These are phyloP conservation scores for Conomelus anceps DNA, from an alignment of 2,888 invertebrate genomes.

Conservation along the genomic window DNA sequence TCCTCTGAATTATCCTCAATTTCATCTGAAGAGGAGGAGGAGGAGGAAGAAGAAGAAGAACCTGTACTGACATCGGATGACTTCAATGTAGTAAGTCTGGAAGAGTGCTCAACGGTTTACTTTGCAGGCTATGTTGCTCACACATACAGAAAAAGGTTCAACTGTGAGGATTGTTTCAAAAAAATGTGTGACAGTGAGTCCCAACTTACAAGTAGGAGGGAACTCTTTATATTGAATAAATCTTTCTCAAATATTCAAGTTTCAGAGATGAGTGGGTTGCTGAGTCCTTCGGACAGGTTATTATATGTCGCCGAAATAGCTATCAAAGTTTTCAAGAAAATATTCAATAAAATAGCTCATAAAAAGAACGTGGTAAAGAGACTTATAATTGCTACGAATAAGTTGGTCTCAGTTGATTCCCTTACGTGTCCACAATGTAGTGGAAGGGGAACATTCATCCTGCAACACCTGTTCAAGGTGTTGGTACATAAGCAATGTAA, in stretches of 20 bases:
- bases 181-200: slow-evolving; percentile 4
- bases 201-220: neutral
- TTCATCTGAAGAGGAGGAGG: slow-evolving; percentile 6
- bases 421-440: slow-evolving; percentile 1
- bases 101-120: slow-evolving; percentile 20
- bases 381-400: neutral
- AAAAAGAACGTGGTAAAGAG: neutral
- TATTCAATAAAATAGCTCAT: neutral
- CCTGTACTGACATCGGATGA: neutral
- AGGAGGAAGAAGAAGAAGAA: neutral
- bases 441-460: neutral
- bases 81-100: neutral
- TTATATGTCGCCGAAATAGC: neutral
- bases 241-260: slow-evolving; percentile 11
- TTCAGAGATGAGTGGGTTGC: neutral
- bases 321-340: neutral
- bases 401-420: neutral
- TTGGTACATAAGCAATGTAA: slow-evolving; percentile 14
- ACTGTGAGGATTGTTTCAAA: slow-evolving; percentile 11
- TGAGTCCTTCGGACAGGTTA: slow-evolving; percentile 1
- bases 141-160: slow-evolving; percentile 7
- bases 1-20: neutral
- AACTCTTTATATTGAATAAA: neutral
- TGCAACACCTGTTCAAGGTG: slow-evolving; percentile 9
- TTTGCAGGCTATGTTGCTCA: slow-evolving; percentile 21